Evolutionary conservation across 2,113 vertebrate species (phyloP).

Genomic region (Polyodon spathula): DNA sequence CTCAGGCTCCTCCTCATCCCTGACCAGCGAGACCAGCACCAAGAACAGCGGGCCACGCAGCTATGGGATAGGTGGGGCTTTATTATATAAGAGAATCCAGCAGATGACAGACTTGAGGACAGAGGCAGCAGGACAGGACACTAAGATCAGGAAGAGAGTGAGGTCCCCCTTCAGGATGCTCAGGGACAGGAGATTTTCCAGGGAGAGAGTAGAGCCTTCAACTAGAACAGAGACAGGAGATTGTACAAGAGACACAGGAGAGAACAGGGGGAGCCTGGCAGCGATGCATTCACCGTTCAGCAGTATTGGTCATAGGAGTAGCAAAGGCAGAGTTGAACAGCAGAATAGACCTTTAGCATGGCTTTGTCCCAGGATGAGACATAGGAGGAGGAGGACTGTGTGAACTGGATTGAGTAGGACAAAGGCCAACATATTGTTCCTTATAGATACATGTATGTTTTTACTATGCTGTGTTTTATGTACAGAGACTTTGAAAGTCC

Average conservation of each 20-base stretch:
- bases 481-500: too few relatives aligned
- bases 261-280: conserved; percentile 48
- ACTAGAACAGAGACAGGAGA: conserved; percentile 39
- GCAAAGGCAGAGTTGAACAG: conserved; percentile 29
- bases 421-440: neutral
- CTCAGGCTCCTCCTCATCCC: conserved; percentile 76
- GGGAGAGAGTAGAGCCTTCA: conserved; percentile 52
- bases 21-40: conserved; percentile 73
- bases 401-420: conserved; percentile 30
- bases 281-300: too few relatives aligned
- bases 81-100: conserved; percentile 73
- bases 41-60: conserved; percentile 69
- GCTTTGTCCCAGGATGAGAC: conserved; percentile 46
- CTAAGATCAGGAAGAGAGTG: conserved; percentile 40
- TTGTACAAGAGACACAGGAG: conserved; percentile 37
- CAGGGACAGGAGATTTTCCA: conserved; percentile 71
- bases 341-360: conserved; percentile 43
- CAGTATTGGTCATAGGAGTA: too few relatives aligned
- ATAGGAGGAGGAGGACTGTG: conserved; percentile 57
- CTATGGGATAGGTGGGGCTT: conserved; percentile 90
- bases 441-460: neutral
- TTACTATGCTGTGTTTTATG: neutral
- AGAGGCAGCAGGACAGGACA: conserved; percentile 33
- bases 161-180: conserved; percentile 55
- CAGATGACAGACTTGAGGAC: conserved; percentile 63